phyloP scores from a whole-genome alignment of 2,888 invertebrate species.

The Cryptosula pallasiana region DNA sequence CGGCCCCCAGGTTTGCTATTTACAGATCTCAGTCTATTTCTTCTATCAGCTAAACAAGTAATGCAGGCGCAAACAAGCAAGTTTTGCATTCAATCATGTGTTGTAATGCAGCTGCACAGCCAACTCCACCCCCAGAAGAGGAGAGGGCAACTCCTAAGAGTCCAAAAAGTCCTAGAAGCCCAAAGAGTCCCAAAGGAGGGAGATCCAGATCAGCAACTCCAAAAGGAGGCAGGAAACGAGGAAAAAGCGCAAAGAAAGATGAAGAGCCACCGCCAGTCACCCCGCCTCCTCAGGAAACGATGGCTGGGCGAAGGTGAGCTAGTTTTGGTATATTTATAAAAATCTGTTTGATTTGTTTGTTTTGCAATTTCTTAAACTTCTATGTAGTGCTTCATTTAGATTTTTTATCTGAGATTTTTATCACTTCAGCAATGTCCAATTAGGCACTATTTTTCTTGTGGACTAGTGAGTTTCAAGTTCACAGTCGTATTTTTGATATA shows the following conservation, averaged over 20 bases:
- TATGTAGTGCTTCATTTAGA: no score
- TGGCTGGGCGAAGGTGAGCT: background rate
- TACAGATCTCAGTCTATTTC: no score
- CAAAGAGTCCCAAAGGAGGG: background rate
- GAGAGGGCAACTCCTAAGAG: background rate
- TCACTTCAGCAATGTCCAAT: no score
- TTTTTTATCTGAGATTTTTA: no score
- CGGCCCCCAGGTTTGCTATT: background rate
- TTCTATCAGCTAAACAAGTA: no score
- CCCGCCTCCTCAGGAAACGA: background rate
- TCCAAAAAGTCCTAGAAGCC: no score
- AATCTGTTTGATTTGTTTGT: background rate
- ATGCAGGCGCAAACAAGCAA: no score
- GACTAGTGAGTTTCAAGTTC: no score
- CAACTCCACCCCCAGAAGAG: conserved; percentile 7
- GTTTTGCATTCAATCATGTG: no score
- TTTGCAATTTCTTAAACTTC: no score
- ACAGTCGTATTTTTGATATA: no score
- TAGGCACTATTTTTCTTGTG: no score
- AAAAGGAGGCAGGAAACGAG: conserved; percentile 10
- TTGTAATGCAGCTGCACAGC: background rate
- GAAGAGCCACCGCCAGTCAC: background rate
- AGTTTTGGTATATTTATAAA: background rate
- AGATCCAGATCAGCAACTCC: conserved; percentile 18
- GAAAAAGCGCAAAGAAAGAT: conserved; percentile 20